phyloP scores from a whole-genome alignment of 2,797 vertebrate genomes.

The Melanotaenia trifasciata region DNA sequence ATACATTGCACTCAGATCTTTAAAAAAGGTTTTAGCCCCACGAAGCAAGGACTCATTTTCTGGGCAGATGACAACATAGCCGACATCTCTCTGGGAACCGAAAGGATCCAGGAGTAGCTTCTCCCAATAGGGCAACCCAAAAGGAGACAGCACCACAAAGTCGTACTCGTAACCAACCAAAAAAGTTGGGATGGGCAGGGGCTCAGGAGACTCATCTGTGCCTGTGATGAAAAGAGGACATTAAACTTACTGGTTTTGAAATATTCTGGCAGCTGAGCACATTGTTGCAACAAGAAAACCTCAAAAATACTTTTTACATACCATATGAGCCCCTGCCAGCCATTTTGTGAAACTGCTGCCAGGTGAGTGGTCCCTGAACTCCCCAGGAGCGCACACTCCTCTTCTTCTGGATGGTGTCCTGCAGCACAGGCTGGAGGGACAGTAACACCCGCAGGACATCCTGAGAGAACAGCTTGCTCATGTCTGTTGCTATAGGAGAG shows the following conservation, averaged over 20 bases:
- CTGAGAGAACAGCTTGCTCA: constrained; percentile 97
- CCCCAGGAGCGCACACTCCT: constrained; percentile 97
- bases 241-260: neutral
- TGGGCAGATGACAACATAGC: constrained; percentile 96
- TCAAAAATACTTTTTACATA: constrained; percentile 61
- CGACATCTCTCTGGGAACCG: constrained; percentile 95
- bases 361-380: constrained; percentile 97
- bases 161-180: constrained; percentile 97
- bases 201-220: constrained; percentile 99
- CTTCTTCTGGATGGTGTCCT: constrained; percentile 99
- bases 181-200: constrained; percentile 97
- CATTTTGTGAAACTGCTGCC: constrained; percentile 99
- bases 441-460: constrained; percentile 96
- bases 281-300: neutral
- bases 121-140: constrained; percentile 98
- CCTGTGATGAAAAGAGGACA: constrained; percentile 77
- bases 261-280: neutral
- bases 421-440: constrained; percentile 96
- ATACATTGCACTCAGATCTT: constrained; percentile 95
- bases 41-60: constrained; percentile 94
- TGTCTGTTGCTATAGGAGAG: constrained; percentile 83
- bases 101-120: constrained; percentile 98
- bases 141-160: constrained; percentile 98
- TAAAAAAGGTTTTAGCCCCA: constrained; percentile 95
- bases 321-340: constrained; percentile 98